Evolutionary conservation across 2,888 invertebrate genomes (phyloP).

Genomic region (Drosophila conformis): DNA sequence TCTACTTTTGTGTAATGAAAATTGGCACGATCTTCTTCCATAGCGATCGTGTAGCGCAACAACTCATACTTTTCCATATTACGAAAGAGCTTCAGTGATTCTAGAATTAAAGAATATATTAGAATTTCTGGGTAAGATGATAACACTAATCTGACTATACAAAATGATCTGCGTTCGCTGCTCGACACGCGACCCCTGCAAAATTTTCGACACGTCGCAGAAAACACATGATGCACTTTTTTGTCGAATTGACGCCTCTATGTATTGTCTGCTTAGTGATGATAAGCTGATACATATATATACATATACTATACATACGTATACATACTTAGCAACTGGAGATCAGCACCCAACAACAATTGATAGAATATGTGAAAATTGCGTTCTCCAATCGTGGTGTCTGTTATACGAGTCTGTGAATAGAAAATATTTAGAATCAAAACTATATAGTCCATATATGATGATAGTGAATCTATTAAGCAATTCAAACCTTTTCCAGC

Average conservation of each 20-base stretch:
- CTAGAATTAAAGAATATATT: conserved; percentile 78
- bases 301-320: conserved; percentile 75
- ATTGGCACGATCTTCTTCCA: conserved; percentile 89
- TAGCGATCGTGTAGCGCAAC: conserved; percentile 87
- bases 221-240: too few species aligned
- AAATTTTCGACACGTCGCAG: too few species aligned
- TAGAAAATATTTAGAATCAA: conserved; percentile 1
- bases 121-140: not conserved
- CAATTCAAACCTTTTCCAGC: conserved; percentile 87
- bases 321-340: conserved; percentile 92
- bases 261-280: not conserved
- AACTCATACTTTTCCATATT: conserved; percentile 91
- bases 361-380: conserved; percentile 97
- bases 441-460: not conserved
- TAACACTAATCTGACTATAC: too few species aligned
- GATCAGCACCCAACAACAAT: conserved; percentile 93
- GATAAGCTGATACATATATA: too few species aligned
- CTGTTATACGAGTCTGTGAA: conserved; percentile 90
- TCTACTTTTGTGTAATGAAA: conserved; percentile 91
- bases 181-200: too few species aligned
- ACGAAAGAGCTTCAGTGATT: conserved; percentile 87
- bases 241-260: too few species aligned
- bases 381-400: conserved; percentile 90
- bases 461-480: not conserved
- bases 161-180: too few species aligned